Evolutionary conservation across 2,113 vertebrate species (phyloP).

Genomic region (Hucho hucho): DNA sequence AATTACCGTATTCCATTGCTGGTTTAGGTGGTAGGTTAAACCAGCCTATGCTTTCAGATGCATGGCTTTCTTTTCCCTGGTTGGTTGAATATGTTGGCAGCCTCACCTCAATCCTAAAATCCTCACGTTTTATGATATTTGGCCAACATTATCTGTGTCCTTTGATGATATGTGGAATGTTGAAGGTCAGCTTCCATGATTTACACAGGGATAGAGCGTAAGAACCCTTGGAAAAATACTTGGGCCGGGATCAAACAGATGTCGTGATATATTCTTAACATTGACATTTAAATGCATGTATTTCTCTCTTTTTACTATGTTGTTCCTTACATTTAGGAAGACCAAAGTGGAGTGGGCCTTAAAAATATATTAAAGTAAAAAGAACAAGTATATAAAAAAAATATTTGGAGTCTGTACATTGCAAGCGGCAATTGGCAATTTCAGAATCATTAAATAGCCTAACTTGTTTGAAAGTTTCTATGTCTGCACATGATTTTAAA

Average conservation of each 20-base stretch:
- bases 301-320: conserved; percentile 25
- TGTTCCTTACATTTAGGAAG: not conserved
- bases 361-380: not conserved
- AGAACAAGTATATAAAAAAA: not conserved
- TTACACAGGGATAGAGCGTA: conserved; percentile 64
- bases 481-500: not conserved
- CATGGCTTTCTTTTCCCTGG: too few relatives aligned
- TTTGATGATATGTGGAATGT: conserved; percentile 82
- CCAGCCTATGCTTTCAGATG: too few relatives aligned
- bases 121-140: conserved; percentile 81
- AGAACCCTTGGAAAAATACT: conserved; percentile 72
- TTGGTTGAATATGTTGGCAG: conserved; percentile 56
- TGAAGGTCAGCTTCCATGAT: conserved; percentile 72
- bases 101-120: conserved; percentile 82
- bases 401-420: not conserved
- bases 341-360: not conserved
- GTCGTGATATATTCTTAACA: conserved; percentile 64
- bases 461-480: too few relatives aligned
- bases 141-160: conserved; percentile 82
- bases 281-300: conserved; percentile 59
- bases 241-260: conserved; percentile 65
- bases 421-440: too few relatives aligned
- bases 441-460: too few relatives aligned
- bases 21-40: too few relatives aligned
- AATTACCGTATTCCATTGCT: not conserved